Evolutionary conservation across 2,888 invertebrate species (phyloP).

Genomic region (Stictocephala bisonia): DNA sequence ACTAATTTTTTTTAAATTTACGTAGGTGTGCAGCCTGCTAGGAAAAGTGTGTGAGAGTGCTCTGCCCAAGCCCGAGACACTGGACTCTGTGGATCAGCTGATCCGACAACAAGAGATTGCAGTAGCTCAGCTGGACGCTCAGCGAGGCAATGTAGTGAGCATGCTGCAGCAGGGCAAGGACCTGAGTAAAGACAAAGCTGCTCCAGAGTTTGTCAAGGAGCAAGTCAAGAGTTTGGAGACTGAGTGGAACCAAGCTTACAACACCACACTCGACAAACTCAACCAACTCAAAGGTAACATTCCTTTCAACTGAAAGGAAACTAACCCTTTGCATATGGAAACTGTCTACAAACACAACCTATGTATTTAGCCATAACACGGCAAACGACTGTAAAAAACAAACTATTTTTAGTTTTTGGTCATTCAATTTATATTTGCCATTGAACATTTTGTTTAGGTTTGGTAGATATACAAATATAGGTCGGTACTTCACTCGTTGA

Average conservation of each 20-base stretch:
- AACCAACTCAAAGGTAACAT: conserved; percentile 76
- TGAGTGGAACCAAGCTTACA: conserved; percentile 90
- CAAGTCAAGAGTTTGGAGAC: conserved; percentile 87
- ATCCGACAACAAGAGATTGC: conserved; percentile 86
- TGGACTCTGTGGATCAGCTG: conserved; percentile 79
- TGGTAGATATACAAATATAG: too few species aligned
- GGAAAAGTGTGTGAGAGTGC: conserved; percentile 78
- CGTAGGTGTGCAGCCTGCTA: conserved; percentile 68
- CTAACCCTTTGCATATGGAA: too few species aligned
- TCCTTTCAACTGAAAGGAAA: too few species aligned
- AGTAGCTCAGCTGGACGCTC: conserved; percentile 84
- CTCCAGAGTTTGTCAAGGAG: conserved; percentile 86
- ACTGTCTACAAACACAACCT: too few species aligned
- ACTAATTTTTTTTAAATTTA: too few species aligned
- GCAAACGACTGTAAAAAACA: too few species aligned
- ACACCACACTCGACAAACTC: conserved; percentile 83
- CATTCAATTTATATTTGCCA: too few species aligned
- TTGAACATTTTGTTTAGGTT: too few species aligned
- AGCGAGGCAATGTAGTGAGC: conserved; percentile 86
- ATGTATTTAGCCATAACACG: too few species aligned
- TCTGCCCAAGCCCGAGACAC: conserved; percentile 68
- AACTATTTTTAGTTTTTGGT: too few species aligned
- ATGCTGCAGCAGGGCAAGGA: conserved; percentile 93
- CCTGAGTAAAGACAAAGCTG: conserved; percentile 85
- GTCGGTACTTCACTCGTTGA: too few species aligned